Evolutionary conservation across 2,797 vertebrate species (phyloP).

Genomic region (Ceryle rudis): DNA sequence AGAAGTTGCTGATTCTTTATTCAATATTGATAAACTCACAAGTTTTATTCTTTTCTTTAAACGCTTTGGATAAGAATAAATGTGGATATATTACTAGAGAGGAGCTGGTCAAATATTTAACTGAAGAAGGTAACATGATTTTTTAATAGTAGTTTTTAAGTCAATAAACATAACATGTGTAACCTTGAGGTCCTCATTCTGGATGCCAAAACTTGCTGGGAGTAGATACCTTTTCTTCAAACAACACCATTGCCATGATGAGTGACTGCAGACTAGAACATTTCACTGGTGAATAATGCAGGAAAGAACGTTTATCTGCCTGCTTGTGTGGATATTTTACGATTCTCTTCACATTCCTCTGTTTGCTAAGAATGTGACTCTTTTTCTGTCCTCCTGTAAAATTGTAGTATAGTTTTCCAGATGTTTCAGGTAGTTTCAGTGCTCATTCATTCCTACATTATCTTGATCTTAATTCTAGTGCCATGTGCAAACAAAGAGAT

Average conservation of each 20-base stretch:
- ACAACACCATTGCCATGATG: not conserved
- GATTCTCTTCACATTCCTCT: not conserved
- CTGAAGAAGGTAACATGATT: slow-evolving; percentile 86
- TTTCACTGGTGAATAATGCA: not conserved
- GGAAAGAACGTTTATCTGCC: not conserved
- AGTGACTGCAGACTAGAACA: not conserved
- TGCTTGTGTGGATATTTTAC: not conserved
- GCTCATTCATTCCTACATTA: slow-evolving; percentile 18
- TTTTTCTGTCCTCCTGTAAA: not conserved
- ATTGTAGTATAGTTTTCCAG: not conserved
- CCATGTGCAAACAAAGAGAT: not conserved
- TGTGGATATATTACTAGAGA: slow-evolving; percentile 87
- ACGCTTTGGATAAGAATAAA: slow-evolving; percentile 85
- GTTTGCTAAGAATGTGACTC: not conserved
- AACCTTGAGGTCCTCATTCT: not conserved
- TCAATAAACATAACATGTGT: not conserved
- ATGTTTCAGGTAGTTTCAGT: slow-evolving; percentile 12
- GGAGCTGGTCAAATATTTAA: slow-evolving; percentile 87
- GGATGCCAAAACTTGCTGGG: not conserved
- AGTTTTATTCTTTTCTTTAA: not conserved
- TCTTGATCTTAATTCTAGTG: slow-evolving; percentile 31
- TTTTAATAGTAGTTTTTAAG: not conserved
- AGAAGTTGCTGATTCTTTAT: slow-evolving; percentile 14
- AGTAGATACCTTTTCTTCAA: not conserved
- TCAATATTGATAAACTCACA: not conserved